Evolutionary conservation across 1,140 invertebrate genomes (phyloP).

Genomic region (Euura saliciscinereae): DNA sequence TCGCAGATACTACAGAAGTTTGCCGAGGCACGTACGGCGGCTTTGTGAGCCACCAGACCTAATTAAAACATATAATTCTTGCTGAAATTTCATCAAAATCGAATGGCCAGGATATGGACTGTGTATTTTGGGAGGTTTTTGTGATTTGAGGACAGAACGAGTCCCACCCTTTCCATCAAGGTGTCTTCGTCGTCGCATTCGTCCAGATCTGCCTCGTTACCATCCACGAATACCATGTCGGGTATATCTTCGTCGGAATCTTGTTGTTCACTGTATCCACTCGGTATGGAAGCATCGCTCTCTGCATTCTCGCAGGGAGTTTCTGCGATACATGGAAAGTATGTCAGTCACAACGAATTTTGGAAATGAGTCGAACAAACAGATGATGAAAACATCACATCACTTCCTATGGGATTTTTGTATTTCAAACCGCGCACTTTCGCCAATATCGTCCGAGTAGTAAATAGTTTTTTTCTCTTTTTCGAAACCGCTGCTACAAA

Average conservation of each 20-base stretch:
- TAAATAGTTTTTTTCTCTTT: conserved; percentile 6
- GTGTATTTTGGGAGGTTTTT: no score
- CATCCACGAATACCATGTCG: conserved; percentile 20
- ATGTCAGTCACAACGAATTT: background rate
- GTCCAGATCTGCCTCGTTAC: conserved; percentile 18
- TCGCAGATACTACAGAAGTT: conserved; percentile 13
- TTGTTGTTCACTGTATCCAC: no score
- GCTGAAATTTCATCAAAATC: no score
- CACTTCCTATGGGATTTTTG: background rate
- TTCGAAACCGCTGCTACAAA: conserved; percentile 11
- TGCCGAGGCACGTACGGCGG: conserved; percentile 16
- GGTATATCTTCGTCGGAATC: conserved; percentile 5
- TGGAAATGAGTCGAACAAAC: background rate
- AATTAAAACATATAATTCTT: no score
- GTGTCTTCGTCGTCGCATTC: conserved; percentile 18
- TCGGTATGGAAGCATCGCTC: background rate
- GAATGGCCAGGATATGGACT: no score
- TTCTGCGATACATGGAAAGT: background rate
- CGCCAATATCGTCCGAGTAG: background rate
- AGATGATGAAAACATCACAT: background rate
- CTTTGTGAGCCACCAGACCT: conserved; percentile 17
- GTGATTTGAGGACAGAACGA: background rate
- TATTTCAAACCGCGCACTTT: background rate
- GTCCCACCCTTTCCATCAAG: conserved; percentile 16
- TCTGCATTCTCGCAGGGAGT: background rate